Percentiles rank a stretch among this genome's conserved stretches.
phyloP scores from a whole-genome alignment of 2,888 invertebrate species.

The Ormyrus nitidulus region DNA sequence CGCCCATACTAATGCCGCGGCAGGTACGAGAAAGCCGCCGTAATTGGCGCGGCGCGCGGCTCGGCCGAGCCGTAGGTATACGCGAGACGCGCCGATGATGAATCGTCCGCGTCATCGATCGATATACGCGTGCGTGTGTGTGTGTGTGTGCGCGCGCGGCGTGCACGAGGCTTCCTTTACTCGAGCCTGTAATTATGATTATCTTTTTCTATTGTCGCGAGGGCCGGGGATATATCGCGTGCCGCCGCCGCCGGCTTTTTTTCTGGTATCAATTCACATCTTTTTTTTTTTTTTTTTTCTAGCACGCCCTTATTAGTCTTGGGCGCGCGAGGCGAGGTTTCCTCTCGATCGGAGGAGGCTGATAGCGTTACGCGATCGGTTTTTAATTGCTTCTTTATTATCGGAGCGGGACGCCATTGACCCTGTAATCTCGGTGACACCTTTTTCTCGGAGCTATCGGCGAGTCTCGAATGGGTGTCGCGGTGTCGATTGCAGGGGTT shows the following conservation, averaged over 20 bases:
- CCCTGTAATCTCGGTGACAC: not conserved
- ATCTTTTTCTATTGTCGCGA: not conserved
- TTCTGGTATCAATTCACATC: not conserved
- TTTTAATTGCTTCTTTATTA: constrained; percentile 22
- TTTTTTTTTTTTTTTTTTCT: not conserved
- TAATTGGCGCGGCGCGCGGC: constrained; percentile 23
- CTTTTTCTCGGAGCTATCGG: no score
- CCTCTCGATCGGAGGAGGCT: no score
- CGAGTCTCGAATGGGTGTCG: no score
- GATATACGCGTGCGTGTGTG: not conserved
- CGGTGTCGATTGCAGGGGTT: no score
- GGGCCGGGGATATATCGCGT: no score
- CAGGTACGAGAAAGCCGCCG: constrained; percentile 17
- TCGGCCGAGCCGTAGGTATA: not conserved
- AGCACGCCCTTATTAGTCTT: not conserved
- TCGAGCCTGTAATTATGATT: not conserved
- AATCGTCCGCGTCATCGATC: not conserved
- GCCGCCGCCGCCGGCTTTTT: not conserved
- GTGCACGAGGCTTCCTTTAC: no score
- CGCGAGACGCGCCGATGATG: constrained; percentile 8
- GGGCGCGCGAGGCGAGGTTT: not conserved
- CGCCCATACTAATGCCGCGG: constrained; percentile 33
- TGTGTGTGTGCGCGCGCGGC: no score
- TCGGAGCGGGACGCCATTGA: not conserved
- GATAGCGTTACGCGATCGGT: not conserved